These are phyloP conservation scores for Sturmia bella DNA, from an alignment of 2,888 invertebrate species.

Conservation along the genomic window DNA sequence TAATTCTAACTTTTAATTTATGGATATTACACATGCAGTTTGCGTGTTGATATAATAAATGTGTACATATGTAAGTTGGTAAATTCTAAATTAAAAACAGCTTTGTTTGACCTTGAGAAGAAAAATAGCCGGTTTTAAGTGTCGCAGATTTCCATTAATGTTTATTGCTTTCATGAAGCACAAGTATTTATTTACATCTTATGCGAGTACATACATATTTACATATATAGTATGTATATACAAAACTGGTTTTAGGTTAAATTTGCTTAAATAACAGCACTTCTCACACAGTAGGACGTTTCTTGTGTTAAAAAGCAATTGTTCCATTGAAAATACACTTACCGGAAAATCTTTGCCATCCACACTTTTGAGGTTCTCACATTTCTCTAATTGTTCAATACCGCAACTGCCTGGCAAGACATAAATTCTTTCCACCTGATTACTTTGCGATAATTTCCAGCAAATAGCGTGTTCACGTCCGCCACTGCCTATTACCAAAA, in stretches of 20 bases:
- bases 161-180: constrained; percentile 1
- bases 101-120: constrained; percentile 45
- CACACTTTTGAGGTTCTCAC: constrained; percentile 84
- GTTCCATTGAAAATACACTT: constrained; percentile 73
- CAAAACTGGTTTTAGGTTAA: constrained; percentile 7
- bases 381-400: constrained; percentile 86
- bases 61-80: neutral
- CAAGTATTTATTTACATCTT: too few species aligned
- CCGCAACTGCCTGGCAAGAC: constrained; percentile 96
- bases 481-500: constrained; percentile 94
- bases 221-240: neutral
- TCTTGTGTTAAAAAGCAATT: too few species aligned
- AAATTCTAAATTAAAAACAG: constrained; percentile 4
- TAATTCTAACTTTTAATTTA: neutral
- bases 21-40: too few species aligned
- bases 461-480: constrained; percentile 97
- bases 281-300: too few species aligned
- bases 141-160: neutral
- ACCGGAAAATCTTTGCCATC: constrained; percentile 88
- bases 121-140: constrained; percentile 3
- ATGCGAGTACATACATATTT: too few species aligned
- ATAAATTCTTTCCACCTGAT: constrained; percentile 87
- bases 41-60: too few species aligned
- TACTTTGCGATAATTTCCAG: constrained; percentile 94
- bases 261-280: neutral